A percentile compares a stretch with the other conserved stretches of the same genome.
Evolutionary conservation across 2,113 vertebrate species (phyloP).

Genomic region (Rhombomys opimus): DNA sequence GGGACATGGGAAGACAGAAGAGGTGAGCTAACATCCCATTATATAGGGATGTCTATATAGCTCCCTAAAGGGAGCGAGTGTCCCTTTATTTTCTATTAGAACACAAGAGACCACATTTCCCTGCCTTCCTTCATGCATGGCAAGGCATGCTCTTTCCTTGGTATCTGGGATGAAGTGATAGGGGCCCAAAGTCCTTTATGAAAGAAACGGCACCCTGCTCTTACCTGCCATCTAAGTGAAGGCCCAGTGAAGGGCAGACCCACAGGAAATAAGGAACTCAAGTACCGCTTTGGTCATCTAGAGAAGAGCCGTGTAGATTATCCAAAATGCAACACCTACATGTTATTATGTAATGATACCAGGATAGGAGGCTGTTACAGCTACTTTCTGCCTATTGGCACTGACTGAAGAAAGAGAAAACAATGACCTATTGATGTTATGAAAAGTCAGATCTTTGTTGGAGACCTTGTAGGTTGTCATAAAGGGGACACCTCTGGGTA

Average conservation of each 20-base stretch:
- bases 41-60: too few relatives aligned
- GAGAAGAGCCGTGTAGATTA: background rate
- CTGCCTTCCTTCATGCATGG: too few relatives aligned
- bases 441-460: background rate
- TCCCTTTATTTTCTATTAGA: background rate
- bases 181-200: background rate
- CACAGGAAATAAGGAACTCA: background rate
- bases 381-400: background rate
- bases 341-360: background rate
- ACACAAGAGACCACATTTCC: too few relatives aligned
- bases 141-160: background rate
- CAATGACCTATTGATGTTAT: background rate
- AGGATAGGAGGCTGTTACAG: background rate
- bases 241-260: background rate
- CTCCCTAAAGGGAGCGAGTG: too few relatives aligned
- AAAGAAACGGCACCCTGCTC: background rate
- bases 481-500: background rate
- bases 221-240: background rate
- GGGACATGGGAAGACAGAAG: background rate
- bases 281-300: background rate
- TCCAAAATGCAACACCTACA: background rate
- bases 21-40: background rate
- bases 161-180: background rate
- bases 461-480: background rate
- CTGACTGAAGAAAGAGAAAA: background rate